Evolutionary conservation across 2,113 vertebrate species (phyloP).

Genomic region (Chroicocephalus ridibundus): DNA sequence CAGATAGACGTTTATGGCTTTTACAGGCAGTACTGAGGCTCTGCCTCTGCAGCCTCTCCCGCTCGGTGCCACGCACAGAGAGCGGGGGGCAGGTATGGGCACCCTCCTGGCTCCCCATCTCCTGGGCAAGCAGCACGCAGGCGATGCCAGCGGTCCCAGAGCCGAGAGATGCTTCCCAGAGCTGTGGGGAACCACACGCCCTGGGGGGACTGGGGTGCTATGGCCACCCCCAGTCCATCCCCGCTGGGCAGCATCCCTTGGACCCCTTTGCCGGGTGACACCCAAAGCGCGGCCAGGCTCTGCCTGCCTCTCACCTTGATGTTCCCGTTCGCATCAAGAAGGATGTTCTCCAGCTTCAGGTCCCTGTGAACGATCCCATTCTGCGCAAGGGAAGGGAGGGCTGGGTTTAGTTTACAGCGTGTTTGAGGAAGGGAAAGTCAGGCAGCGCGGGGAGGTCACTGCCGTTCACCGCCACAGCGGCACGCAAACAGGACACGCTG

Average conservation of each 20-base stretch:
- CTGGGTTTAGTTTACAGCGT: background rate
- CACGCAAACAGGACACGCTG: rapidly evolving
- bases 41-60: background rate
- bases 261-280: background rate
- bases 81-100: background rate
- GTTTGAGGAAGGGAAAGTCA: background rate
- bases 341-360: slow-evolving; percentile 97
- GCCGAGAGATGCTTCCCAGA: background rate
- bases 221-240: background rate
- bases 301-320: slow-evolving; percentile 84
- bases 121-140: background rate
- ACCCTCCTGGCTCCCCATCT: background rate
- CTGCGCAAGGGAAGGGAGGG: slow-evolving; percentile 56
- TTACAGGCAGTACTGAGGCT: rapidly evolving
- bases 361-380: slow-evolving; percentile 95
- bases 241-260: rapidly evolving
- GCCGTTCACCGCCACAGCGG: background rate
- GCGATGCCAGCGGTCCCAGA: background rate
- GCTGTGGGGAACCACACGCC: rapidly evolving
- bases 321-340: slow-evolving; percentile 87
- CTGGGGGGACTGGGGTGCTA: rapidly evolving
- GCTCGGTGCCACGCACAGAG: background rate
- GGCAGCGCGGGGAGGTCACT: background rate
- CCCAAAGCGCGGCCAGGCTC: rapidly evolving
- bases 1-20: background rate